phyloP scores from a whole-genome alignment of 2,888 invertebrate species.

The Pycnomerus fuliginosus region DNA sequence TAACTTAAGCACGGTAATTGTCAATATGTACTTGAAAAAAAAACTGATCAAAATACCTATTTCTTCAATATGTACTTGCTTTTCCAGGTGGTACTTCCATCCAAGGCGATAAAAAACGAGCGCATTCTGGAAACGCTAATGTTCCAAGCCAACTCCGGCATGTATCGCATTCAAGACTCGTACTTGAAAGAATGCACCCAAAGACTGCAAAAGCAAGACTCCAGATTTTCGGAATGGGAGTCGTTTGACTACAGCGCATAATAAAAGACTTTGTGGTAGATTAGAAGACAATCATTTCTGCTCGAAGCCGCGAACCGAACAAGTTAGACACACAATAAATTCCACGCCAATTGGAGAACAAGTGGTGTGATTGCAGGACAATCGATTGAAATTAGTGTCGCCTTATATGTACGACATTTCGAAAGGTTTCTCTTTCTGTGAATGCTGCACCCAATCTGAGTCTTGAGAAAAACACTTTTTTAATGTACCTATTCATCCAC shows the following conservation, averaged over 20 bases:
- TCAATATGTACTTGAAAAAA: too few relatives aligned
- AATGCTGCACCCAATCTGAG: too few relatives aligned
- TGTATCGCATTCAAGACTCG: slow-evolving; percentile 87
- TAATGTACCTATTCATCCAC: too few relatives aligned
- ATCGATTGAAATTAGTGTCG: slow-evolving; percentile 40
- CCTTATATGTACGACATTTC: slow-evolving; percentile 40
- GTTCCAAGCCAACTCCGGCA: slow-evolving; percentile 91
- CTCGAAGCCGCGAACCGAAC: too few relatives aligned
- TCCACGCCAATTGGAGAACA: slow-evolving; percentile 40
- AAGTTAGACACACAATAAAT: too few relatives aligned
- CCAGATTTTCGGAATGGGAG: slow-evolving; percentile 79
- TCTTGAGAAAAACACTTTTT: too few relatives aligned
- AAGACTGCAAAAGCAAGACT: slow-evolving; percentile 85
- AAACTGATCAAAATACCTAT: too few relatives aligned
- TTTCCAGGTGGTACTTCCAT: slow-evolving; percentile 79
- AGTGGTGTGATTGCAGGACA: slow-evolving; percentile 45
- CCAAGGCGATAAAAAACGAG: slow-evolving; percentile 91
- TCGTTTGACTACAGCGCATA: slow-evolving; percentile 68
- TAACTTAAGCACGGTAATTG: too few relatives aligned
- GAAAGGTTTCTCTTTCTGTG: too few relatives aligned
- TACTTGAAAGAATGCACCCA: slow-evolving; percentile 86
- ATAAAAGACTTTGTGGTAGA: slow-evolving; percentile 26
- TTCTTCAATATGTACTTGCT: too few relatives aligned
- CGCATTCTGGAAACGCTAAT: slow-evolving; percentile 87
- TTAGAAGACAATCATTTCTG: slow-evolving; percentile 44